These are phyloP conservation scores for Ranitomeya imitator DNA, from an alignment of 2,113 vertebrate genomes.

Conservation along the genomic window DNA sequence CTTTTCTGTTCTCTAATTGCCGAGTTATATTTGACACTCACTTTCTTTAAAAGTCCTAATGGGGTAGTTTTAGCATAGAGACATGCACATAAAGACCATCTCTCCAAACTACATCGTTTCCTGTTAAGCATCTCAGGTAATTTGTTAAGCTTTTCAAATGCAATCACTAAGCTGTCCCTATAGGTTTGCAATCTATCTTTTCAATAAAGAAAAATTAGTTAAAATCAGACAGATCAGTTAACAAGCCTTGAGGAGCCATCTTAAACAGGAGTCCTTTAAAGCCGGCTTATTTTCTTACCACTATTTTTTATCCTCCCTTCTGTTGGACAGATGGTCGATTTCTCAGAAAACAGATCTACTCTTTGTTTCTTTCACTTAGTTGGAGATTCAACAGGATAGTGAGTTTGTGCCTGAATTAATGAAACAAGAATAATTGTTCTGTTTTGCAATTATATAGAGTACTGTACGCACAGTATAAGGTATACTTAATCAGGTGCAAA, in stretches of 20 bases:
- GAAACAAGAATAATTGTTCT: slow-evolving; percentile 15
- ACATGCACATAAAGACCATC: slow-evolving; percentile 35
- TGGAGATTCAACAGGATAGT: slow-evolving; percentile 29
- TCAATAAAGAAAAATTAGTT: slow-evolving; percentile 54
- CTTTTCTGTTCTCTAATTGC: slow-evolving; percentile 15
- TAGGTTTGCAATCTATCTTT: slow-evolving; percentile 51
- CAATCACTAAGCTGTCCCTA: slow-evolving; percentile 46
- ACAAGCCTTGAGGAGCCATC: slow-evolving; percentile 44
- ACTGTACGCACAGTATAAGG: neutral
- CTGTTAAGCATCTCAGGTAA: slow-evolving; percentile 50
- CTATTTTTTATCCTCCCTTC: slow-evolving; percentile 47
- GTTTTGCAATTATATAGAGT: slow-evolving; percentile 7
- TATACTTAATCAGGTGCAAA: neutral
- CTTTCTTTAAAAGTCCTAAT: slow-evolving; percentile 31
- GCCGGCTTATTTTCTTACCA: slow-evolving; percentile 42
- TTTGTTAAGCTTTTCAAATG: slow-evolving; percentile 51
- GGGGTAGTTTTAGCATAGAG: slow-evolving; percentile 33
- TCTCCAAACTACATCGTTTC: slow-evolving; percentile 24
- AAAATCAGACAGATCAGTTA: slow-evolving; percentile 52
- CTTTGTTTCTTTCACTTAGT: slow-evolving; percentile 35
- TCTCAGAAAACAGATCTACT: slow-evolving; percentile 39
- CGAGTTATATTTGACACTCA: slow-evolving; percentile 18
- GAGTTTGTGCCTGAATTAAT: slow-evolving; percentile 20
- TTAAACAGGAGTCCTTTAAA: slow-evolving; percentile 49
- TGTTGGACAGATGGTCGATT: slow-evolving; percentile 54